Base-by-base conservation (phyloP, 2,797 vertebrate species). In the Cuniculus paca region DNA sequence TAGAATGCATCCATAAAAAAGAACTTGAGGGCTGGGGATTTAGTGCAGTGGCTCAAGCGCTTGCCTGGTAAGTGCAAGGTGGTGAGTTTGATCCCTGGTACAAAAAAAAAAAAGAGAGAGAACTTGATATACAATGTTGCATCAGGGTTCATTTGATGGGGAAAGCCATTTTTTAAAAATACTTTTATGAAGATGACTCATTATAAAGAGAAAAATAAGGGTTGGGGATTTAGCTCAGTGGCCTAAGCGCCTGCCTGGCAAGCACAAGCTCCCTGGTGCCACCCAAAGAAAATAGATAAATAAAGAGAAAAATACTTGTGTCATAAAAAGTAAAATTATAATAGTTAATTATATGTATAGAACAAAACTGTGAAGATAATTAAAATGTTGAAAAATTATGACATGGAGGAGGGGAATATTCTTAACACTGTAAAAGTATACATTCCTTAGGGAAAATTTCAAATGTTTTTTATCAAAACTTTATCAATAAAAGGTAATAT, bases 381-480 rank as follows among this genome's bases (percentile, higher is more conserved):
- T 58, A 65, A 65, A n/a, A 65, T 63, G 28, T 63, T 34, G 61
- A 63, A 63, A n/a, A 65, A 6, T 65, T 65, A 65, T 34, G 31
- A n/a, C 5, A 65, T 65, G 31, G 61, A 65, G 31, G 61, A 34
- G 61, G 31, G 61, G 61, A 65, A 65, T 14, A 39, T 72, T 72
- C 68, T 39, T 72, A 22, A 72, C 19, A 72, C 3, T 72, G 9
- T 39, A 24, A 72, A 72, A 39, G 20, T 72, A 72, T 24, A 72
- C 68, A 72, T 65, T 65, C 34, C n/a, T 17, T n/a, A 65, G 31
- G 3, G 26, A n/a, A 13, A 75, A 16, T 48, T 75, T 52, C 42
- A 11, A 60, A 31, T 61, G 28, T 77, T 88, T 89, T 75, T 7
- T 75, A 75, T 94, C 78, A 94, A 88, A 88, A 75, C n/a, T 45